A percentile compares a stretch with the other conserved stretches of the same genome.
These are phyloP conservation scores for Andrena fulva DNA, from an alignment of 2,888 invertebrate genomes.

Conservation along the genomic window DNA sequence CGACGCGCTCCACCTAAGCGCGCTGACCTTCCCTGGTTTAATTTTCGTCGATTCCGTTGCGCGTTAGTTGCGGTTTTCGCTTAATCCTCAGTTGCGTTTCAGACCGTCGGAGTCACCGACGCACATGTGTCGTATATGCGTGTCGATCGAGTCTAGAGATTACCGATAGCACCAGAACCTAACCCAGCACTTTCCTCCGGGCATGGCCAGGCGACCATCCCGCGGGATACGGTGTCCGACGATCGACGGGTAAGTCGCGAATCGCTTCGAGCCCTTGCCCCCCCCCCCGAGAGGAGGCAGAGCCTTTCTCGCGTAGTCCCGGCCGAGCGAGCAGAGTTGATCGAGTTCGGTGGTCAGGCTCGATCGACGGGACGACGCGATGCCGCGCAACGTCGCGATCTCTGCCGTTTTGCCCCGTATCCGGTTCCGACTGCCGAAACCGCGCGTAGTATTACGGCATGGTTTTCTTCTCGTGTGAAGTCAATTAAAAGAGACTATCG, in stretches of 20 bases:
- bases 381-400: conserved; percentile 67
- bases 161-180: neutral
- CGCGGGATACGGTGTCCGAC: neutral
- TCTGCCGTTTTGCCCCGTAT: conserved; percentile 71
- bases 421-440: conserved; percentile 8
- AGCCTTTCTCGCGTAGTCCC: neutral
- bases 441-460: conserved; percentile 66
- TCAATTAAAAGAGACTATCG: conserved; percentile 75
- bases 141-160: conserved; percentile 49
- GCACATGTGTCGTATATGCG: neutral
- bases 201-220: too few relatives aligned
- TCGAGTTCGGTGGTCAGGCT: conserved; percentile 23
- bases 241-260: neutral
- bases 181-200: too few relatives aligned
- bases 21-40: conserved; percentile 12
- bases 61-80: conserved; percentile 23
- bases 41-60: conserved; percentile 10
- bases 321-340: neutral
- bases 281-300: neutral
- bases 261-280: neutral
- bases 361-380: conserved; percentile 37
- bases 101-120: conserved; percentile 13
- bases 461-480: conserved; percentile 72
- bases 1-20: conserved; percentile 13
- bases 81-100: conserved; percentile 25